These are phyloP conservation scores for Spilosoma lubricipeda DNA, from an alignment of 2,888 invertebrate species.

Conservation along the genomic window DNA sequence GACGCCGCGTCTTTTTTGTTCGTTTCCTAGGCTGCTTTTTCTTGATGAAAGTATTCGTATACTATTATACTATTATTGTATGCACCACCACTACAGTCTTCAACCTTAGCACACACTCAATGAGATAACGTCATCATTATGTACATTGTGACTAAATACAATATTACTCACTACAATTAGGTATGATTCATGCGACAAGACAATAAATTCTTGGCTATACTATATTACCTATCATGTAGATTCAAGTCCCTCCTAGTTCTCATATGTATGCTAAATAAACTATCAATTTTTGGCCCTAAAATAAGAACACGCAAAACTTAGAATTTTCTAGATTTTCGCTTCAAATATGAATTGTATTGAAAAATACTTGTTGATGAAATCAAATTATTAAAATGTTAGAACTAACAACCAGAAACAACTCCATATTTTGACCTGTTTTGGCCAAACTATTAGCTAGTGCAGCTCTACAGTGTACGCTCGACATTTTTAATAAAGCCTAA, in stretches of 20 bases:
- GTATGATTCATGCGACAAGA: constrained; percentile 44
- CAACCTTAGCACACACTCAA: constrained; percentile 7
- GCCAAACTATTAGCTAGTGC: too few relatives aligned
- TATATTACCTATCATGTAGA: constrained; percentile 21
- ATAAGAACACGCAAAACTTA: background rate
- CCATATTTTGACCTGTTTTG: too few relatives aligned
- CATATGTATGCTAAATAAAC: background rate
- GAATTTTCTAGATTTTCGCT: background rate
- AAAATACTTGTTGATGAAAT: too few relatives aligned
- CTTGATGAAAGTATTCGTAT: background rate
- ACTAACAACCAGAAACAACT: too few relatives aligned
- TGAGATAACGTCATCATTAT: constrained; percentile 55
- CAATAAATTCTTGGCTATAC: constrained; percentile 21
- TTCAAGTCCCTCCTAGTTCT: background rate
- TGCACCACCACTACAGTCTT: background rate
- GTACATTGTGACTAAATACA: constrained; percentile 54
- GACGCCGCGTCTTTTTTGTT: too few relatives aligned
- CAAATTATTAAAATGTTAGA: background rate
- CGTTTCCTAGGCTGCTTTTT: background rate
- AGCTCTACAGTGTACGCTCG: constrained; percentile 26
- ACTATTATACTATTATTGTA: background rate
- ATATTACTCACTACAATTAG: constrained; percentile 59
- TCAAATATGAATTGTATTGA: background rate
- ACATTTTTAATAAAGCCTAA: constrained; percentile 23
- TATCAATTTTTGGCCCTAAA: background rate